phyloP scores from a whole-genome alignment of 2,888 invertebrate species.

The Hypselothyrea guttata region DNA sequence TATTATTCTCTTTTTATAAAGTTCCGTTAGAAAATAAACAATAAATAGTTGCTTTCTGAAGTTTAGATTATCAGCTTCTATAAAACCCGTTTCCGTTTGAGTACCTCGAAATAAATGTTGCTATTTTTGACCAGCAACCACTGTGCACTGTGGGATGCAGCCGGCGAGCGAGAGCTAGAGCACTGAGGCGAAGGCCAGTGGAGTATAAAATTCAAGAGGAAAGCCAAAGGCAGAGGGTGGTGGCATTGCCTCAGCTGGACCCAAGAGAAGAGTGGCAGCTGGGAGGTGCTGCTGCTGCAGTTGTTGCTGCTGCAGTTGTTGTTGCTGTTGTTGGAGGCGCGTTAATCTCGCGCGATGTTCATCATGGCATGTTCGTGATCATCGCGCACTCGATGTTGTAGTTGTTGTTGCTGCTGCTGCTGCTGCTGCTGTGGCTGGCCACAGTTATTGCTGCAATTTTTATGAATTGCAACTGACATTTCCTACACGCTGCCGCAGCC shows the following conservation, averaged over 20 bases:
- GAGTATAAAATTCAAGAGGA: no score
- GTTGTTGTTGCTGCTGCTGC: conserved; percentile 4
- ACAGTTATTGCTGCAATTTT: conserved; percentile 63
- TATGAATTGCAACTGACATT: conserved; percentile 81
- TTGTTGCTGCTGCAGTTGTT: conserved; percentile 7
- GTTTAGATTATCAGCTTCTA: no score
- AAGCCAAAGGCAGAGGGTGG: no score
- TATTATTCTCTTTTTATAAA: no score
- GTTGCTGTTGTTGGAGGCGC: conserved; percentile 45
- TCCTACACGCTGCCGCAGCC: conserved; percentile 69
- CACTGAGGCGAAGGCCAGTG: no score
- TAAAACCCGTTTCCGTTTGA: no score
- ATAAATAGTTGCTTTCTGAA: no score
- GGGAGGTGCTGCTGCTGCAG: conserved; percentile 36
- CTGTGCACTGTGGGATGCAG: no score
- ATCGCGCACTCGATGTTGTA: conserved; percentile 39
- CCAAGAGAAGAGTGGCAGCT: conserved; percentile 13
- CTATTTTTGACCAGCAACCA: no score
- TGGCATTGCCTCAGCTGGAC: background rate
- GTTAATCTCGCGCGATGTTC: conserved; percentile 72
- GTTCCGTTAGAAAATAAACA: no score
- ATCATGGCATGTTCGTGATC: conserved; percentile 72
- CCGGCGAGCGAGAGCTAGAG: no score
- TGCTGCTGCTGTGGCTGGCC: conserved; percentile 20
- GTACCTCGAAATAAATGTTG: no score